Conservation (phyloP, 37 sponge, comb jelly and placozoan genomes). For the Oscarella lobularis region DNA sequence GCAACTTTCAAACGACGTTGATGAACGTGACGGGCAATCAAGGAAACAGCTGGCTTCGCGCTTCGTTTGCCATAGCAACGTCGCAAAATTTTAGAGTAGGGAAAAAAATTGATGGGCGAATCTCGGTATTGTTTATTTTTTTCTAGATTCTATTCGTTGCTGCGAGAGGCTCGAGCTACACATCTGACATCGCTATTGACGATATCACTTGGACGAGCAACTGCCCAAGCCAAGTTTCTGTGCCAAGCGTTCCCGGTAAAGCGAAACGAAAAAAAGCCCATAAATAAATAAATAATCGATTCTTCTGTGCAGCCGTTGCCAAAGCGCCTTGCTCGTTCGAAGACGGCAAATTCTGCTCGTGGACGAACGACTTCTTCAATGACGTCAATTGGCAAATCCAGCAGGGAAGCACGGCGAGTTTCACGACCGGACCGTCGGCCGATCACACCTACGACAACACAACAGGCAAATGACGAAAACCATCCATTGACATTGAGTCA, state of each 20-base stretch:
- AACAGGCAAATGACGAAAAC: no score
- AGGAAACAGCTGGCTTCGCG: not conserved
- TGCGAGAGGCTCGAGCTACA: slow-evolving; percentile 9
- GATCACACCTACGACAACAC: not conserved
- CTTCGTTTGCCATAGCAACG: not conserved
- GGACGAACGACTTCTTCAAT: not conserved
- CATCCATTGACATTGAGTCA: no score
- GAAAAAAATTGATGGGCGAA: no score
- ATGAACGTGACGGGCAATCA: not conserved
- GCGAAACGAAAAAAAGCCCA: no score
- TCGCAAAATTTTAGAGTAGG: not conserved
- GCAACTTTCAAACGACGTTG: not conserved
- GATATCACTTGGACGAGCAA: slow-evolving; percentile 6
- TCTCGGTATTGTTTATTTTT: not conserved
- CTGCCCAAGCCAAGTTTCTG: not conserved
- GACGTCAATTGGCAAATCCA: not conserved
- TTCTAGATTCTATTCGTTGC: not conserved
- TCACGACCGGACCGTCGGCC: not conserved
- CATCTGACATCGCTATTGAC: slow-evolving; percentile 29
- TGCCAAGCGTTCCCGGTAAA: not conserved
- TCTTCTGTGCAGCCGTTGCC: not conserved
- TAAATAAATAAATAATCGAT: no score
- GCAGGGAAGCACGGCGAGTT: not conserved
- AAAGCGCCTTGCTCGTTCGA: not conserved
- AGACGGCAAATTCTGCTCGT: not conserved